phyloP scores from a whole-genome alignment of 2,797 vertebrate species.

The Borostomias antarcticus region DNA sequence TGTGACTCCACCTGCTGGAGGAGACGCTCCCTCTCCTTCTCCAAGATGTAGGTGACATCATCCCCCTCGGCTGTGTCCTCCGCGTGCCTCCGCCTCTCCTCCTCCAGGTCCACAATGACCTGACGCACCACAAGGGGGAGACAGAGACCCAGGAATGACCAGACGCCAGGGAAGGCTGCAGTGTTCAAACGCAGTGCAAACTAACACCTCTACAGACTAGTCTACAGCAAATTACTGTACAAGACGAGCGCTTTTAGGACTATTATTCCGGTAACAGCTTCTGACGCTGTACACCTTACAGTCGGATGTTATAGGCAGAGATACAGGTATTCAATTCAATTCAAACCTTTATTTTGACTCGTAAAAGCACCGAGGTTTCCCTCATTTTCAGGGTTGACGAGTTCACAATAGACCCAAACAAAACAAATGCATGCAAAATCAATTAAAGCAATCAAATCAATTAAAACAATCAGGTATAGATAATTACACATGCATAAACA shows the following conservation, averaged over 20 bases:
- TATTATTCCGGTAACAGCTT: too few relatives aligned
- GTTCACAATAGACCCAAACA: too few relatives aligned
- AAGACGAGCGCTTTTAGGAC: too few relatives aligned
- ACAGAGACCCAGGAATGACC: conserved; percentile 38
- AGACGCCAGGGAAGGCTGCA: background rate
- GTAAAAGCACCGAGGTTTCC: too few relatives aligned
- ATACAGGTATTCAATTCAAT: too few relatives aligned
- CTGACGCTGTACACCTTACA: too few relatives aligned
- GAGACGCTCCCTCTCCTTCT: conserved; percentile 93
- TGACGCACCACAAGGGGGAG: conserved; percentile 64
- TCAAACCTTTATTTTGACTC: too few relatives aligned
- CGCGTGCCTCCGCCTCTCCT: conserved; percentile 90
- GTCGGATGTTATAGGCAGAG: too few relatives aligned
- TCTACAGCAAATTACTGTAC: background rate
- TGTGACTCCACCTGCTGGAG: conserved; percentile 89
- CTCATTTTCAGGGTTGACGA: too few relatives aligned
- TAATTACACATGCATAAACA: background rate
- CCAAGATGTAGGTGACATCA: conserved; percentile 97
- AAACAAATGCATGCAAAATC: too few relatives aligned
- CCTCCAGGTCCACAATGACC: conserved; percentile 97
- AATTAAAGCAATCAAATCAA: too few relatives aligned
- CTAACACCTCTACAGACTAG: background rate
- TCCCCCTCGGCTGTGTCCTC: conserved; percentile 96
- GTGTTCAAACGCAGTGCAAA: conserved; percentile 2
- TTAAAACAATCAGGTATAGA: too few relatives aligned